Conservation (phyloP, 2,113 vertebrate species). For the Eudorcas thomsonii region DNA sequence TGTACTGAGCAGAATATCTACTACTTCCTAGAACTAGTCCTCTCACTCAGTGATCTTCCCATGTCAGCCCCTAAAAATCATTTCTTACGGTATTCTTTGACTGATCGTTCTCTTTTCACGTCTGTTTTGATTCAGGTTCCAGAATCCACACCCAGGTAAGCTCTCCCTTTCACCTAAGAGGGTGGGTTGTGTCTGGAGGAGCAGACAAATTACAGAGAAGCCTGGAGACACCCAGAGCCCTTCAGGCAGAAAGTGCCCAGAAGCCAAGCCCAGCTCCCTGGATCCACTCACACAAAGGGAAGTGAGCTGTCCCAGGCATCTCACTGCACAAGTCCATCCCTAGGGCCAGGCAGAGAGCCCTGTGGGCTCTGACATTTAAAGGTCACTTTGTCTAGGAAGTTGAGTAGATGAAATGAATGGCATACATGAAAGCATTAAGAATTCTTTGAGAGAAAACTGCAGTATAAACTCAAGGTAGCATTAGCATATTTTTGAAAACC, state of each 20-base stretch:
- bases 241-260: neutral
- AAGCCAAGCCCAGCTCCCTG: neutral
- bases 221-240: neutral
- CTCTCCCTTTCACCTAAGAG: neutral
- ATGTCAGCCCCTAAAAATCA: neutral
- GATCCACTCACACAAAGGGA: neutral
- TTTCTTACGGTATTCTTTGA: neutral
- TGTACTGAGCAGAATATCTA: accelerated
- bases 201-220: neutral
- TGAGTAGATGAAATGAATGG: neutral
- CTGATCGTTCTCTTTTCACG: neutral
- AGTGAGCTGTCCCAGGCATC: neutral
- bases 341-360: neutral
- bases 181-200: neutral
- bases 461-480: neutral
- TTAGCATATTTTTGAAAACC: neutral
- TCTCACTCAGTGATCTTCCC: neutral
- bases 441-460: neutral
- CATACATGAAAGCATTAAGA: neutral
- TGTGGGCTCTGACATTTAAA: slow-evolving; percentile 10
- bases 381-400: slow-evolving; percentile 10
- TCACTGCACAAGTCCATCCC: neutral
- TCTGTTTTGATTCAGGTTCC: neutral
- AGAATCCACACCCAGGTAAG: neutral
- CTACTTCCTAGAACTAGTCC: neutral